phyloP scores from a whole-genome alignment of 2,888 invertebrate species.

The Hyles lineata region DNA sequence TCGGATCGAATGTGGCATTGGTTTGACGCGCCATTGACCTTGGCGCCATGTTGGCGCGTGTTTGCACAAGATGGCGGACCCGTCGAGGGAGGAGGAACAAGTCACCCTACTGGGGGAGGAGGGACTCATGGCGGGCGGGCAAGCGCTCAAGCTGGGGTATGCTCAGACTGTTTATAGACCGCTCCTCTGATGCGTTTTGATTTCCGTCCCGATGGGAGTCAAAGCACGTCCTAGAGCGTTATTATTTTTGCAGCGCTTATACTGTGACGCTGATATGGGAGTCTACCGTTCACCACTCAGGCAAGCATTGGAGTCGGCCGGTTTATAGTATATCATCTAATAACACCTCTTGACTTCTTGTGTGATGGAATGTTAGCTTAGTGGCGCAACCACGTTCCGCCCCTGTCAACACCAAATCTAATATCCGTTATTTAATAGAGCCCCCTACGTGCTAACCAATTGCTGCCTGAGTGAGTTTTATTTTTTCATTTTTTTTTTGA shows the following conservation, averaged over 20 bases:
- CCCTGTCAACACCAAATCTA: slow-evolving; percentile 55
- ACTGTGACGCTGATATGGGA: slow-evolving; percentile 88
- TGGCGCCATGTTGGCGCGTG: slow-evolving; percentile 80
- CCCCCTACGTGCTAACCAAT: slow-evolving; percentile 78
- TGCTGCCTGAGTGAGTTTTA: slow-evolving; percentile 85
- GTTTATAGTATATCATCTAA: slow-evolving; percentile 80
- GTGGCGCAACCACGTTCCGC: slow-evolving; percentile 64
- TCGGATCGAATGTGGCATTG: slow-evolving; percentile 81
- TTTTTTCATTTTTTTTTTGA: slow-evolving; percentile 54
- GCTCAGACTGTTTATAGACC: slow-evolving; percentile 74
- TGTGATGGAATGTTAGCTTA: slow-evolving; percentile 83
- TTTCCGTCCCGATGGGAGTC: slow-evolving; percentile 68
- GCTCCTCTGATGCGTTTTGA: slow-evolving; percentile 72
- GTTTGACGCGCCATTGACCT: slow-evolving; percentile 88
- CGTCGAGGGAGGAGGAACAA: slow-evolving; percentile 97
- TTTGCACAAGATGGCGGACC: slow-evolving; percentile 97
- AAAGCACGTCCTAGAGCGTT: slow-evolving; percentile 80
- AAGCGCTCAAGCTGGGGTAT: slow-evolving; percentile 99
- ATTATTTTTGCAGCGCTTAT: slow-evolving; percentile 91
- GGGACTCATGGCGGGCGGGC: slow-evolving; percentile 96
- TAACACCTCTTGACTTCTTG: slow-evolving; percentile 79
- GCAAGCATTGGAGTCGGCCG: slow-evolving; percentile 88
- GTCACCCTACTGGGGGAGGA: slow-evolving; percentile 98
- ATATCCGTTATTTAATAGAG: slow-evolving; percentile 63
- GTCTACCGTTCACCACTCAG: slow-evolving; percentile 91